A percentile compares a stretch with the other conserved stretches of the same genome.
Conservation (phyloP, 2,888 invertebrate species). For the Rotaria socialis region DNA sequence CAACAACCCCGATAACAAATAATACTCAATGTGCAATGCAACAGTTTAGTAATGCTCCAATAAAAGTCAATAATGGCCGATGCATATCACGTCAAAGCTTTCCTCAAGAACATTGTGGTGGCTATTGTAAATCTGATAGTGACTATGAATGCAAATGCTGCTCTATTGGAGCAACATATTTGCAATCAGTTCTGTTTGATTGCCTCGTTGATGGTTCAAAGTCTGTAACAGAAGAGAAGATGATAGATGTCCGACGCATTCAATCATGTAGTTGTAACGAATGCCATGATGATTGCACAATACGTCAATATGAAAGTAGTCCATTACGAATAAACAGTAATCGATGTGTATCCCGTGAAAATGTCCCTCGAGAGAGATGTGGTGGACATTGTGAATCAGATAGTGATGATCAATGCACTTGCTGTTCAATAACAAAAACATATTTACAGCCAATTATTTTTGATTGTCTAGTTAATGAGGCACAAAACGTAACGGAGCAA, state of each 20-base stretch:
- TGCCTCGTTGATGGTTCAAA: background rate
- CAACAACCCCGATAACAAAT: background rate
- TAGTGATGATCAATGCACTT: background rate
- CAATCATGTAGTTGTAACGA: background rate
- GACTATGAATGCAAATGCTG: background rate
- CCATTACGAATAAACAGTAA: background rate
- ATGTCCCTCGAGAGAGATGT: background rate
- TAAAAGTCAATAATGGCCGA: background rate
- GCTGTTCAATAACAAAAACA: background rate
- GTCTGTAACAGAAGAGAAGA: background rate
- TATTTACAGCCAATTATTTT: background rate
- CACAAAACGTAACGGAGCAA: background rate
- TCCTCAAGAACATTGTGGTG: constrained; percentile 12
- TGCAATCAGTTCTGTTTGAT: background rate
- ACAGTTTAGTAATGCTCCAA: background rate
- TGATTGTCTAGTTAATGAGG: background rate
- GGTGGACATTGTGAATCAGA: background rate
- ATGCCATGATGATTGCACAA: background rate
- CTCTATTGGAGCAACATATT: background rate
- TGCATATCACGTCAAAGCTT: background rate
- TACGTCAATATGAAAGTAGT: background rate
- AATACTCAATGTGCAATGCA: background rate
- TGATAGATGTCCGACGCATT: background rate
- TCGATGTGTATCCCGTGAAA: background rate
- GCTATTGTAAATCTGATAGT: background rate